These are phyloP conservation scores for Malacosoma neustria DNA, from an alignment of 2,888 invertebrate genomes.

Conservation along the genomic window DNA sequence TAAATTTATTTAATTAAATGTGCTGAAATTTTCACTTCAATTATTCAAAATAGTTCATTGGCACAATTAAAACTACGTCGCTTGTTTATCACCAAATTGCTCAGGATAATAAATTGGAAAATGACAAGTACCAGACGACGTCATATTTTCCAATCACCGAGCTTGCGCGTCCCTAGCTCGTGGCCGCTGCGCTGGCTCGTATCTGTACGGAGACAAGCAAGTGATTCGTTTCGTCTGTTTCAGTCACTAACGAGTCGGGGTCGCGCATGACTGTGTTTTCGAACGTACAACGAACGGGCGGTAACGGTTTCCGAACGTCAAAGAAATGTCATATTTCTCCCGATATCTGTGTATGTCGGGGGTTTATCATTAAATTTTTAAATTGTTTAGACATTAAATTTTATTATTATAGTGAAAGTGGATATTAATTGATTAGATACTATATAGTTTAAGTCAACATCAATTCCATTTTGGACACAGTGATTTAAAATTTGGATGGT, in stretches of 20 bases:
- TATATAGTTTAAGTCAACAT: too few species aligned
- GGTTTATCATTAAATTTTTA: neutral
- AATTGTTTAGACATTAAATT: too few species aligned
- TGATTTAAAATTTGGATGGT: slow-evolving; percentile 13
- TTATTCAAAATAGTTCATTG: too few species aligned
- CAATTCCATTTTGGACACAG: slow-evolving; percentile 1
- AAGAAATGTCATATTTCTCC: slow-evolving; percentile 38
- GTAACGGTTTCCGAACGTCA: slow-evolving; percentile 34
- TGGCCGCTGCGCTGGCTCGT: slow-evolving; percentile 4
- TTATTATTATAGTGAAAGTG: too few species aligned
- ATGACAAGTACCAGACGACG: slow-evolving; percentile 12
- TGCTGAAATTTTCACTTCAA: too few species aligned
- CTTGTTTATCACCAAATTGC: neutral
- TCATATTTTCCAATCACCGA: slow-evolving; percentile 29
- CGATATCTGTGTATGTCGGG: slow-evolving; percentile 9
- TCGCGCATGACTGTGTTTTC: slow-evolving; percentile 40
- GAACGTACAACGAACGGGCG: slow-evolving; percentile 32
- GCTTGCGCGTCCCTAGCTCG: slow-evolving; percentile 21
- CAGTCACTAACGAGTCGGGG: slow-evolving; percentile 54
- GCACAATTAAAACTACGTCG: neutral
- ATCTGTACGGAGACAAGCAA: slow-evolving; percentile 11
- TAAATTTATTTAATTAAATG: too few species aligned
- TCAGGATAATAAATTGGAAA: slow-evolving; percentile 7
- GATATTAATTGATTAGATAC: too few species aligned
- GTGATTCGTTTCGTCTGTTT: slow-evolving; percentile 24